phyloP scores from a whole-genome alignment of 2,797 vertebrate species.

The Miichthys miiuy region DNA sequence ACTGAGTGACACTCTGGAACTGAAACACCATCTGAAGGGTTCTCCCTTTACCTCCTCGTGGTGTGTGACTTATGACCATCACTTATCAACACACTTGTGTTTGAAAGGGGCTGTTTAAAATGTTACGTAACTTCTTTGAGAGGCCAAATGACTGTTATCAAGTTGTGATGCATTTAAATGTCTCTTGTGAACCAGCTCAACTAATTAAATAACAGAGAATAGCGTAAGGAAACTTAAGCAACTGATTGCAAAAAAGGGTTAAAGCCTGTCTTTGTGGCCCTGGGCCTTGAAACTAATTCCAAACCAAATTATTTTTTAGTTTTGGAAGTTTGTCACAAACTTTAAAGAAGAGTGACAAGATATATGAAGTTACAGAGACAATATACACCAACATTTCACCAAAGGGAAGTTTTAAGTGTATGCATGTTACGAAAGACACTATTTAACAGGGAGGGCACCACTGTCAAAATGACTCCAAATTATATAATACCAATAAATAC shows the following conservation, averaged over 20 bases:
- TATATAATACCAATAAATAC: background rate
- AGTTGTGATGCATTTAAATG: constrained; percentile 22
- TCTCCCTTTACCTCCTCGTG: constrained; percentile 17
- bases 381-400: background rate
- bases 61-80: constrained; percentile 25
- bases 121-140: constrained; percentile 13
- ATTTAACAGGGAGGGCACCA: background rate
- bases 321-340: background rate
- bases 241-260: background rate
- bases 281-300: background rate
- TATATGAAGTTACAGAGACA: background rate
- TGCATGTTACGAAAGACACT: background rate
- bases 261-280: background rate
- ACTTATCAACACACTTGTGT: constrained; percentile 36
- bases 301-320: constrained; percentile 4
- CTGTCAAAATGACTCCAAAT: background rate
- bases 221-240: background rate
- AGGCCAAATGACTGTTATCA: background rate
- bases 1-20: constrained; percentile 15
- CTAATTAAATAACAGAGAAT: constrained; percentile 4
- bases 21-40: constrained; percentile 13
- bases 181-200: constrained; percentile 14
- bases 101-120: constrained; percentile 26
- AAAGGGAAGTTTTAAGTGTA: constrained; percentile 8
- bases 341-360: background rate